Base-by-base conservation (phyloP, 2,797 vertebrate genomes). In the Spinus pinus region DNA sequence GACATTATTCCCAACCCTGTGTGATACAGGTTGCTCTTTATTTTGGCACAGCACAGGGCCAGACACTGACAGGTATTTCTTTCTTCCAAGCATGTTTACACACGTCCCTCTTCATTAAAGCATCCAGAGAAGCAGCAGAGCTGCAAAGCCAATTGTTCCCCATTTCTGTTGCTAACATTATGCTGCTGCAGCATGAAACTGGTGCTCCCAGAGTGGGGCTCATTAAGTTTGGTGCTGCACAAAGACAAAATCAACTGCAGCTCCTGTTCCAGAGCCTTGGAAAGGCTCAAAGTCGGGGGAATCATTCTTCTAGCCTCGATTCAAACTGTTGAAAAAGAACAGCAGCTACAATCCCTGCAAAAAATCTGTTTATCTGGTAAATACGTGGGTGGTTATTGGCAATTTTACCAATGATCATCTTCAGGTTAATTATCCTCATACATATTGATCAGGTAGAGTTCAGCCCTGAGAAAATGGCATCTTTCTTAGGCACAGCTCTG, bases 291-390 rank as follows among this genome's bases (percentile, higher is more conserved):
- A 94, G 35, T 88, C 69, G 56, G 73, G 72, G 72, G 44, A 31
- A 1, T 84, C 49, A 7, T 92, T 61, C 85, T 78, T n/a, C 71
- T 79, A 92, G 62, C 73, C 82, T 75, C 7, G 0, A 25, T 39
- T 83, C 42, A 6, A 69, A 70, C 47, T 37, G 77, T 62, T 74
- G 87, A 56, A 87, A 94, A 96, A 94, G 93, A 96, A 77, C 93
- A 95, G 87, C 95, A 93, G 90, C 81, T 89, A 37, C 58, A 54
- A 47, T 75, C 62, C 12, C 88, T 89, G 50, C 87, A 64, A 90
- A 90, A 93, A 91, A 90, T 88, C 88, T 88, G 88, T 88, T 96
- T 78, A n/a, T 80, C 92, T 88, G 87, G 72, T 94, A 93, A 94
- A 90, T 39, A 90, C 1, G 83, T 64, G 88, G 95, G 90, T 91